Conservation (phyloP, 2,888 invertebrate species). For the Heterodera filipjevi region DNA sequence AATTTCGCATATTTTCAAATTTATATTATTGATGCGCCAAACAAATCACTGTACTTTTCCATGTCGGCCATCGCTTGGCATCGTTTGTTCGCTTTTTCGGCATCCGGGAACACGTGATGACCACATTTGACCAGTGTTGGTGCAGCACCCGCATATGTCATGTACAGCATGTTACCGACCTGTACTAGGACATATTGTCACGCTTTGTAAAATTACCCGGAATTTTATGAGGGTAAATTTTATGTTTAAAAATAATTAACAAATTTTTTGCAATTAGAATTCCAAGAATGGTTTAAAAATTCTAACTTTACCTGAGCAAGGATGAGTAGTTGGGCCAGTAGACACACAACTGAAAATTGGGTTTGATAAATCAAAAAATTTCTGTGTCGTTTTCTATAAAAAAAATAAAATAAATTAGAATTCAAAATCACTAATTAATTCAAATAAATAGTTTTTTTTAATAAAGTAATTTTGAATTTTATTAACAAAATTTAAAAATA, state of each 20-base stretch:
- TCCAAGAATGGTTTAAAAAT: no score
- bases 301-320: background rate
- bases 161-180: conserved; percentile 48
- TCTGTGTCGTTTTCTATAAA: background rate
- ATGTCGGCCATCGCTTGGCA: conserved; percentile 28
- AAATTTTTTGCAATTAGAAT: no score
- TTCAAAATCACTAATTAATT: background rate
- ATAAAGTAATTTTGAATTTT: background rate
- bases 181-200: no score
- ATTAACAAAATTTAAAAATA: no score
- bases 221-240: background rate
- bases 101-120: conserved; percentile 18
- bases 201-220: background rate
- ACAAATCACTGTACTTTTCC: background rate
- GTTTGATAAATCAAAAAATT: no score
- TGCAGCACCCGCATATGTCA: conserved; percentile 51
- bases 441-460: background rate
- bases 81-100: conserved; percentile 28
- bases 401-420: background rate
- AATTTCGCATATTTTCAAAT: no score
- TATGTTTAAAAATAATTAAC: background rate
- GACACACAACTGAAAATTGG: background rate
- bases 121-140: conserved; percentile 39
- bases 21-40: no score
- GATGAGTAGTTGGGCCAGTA: conserved; percentile 24